Percentiles rank a stretch among this genome's conserved stretches.
These are phyloP conservation scores for Ariolimax columbianus DNA, from an alignment of 2,888 invertebrate species.

Conservation along the genomic window DNA sequence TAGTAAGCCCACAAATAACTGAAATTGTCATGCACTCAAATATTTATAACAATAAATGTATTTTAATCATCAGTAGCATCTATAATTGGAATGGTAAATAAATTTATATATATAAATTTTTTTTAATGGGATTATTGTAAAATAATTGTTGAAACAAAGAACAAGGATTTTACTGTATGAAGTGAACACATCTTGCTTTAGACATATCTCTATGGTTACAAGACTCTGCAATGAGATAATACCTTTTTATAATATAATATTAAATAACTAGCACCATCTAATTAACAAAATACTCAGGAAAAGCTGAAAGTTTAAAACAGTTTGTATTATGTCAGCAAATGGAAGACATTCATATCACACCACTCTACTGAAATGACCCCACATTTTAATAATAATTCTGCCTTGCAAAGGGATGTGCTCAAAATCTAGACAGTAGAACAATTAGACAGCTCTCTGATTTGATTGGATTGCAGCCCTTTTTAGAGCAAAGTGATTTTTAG, in stretches of 20 bases:
- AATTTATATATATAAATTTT: no score
- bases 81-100: background rate
- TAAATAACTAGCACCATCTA: constrained; percentile 1
- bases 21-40: background rate
- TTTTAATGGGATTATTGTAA: background rate
- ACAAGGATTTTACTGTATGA: background rate
- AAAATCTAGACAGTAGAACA: no score
- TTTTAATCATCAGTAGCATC: background rate
- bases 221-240: background rate
- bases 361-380: background rate
- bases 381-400: background rate
- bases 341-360: background rate
- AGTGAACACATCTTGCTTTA: background rate
- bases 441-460: no score
- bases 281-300: background rate
- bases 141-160: background rate
- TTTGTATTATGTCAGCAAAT: background rate
- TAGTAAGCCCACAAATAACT: background rate
- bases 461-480: no score
- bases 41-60: background rate
- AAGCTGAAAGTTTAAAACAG: background rate
- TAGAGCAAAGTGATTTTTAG: no score
- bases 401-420: background rate
- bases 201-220: background rate
- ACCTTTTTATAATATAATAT: background rate